Evolutionary conservation across 2,113 vertebrate genomes (phyloP), one percentile per base, ranked within the genome.

Genomic region (Protobothrops mucrosquamatus): DNA sequence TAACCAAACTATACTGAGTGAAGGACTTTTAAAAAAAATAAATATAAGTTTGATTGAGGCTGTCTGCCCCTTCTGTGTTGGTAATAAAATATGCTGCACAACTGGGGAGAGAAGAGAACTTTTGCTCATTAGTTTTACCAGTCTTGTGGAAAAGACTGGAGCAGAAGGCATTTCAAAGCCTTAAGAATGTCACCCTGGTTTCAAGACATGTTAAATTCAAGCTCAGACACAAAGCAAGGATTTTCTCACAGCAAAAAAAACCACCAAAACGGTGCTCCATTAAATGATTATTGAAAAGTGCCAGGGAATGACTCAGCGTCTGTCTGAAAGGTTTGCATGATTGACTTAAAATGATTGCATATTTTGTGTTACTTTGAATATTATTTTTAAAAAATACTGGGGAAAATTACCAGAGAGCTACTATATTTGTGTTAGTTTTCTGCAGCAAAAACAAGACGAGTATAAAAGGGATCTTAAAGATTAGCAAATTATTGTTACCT

Each of bases 201-300:
- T 94, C 91, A 95, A 34, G 93, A 88, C 93, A 94, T 81, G 56
- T 92, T 95, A 95, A 95, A 95, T 93, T 93, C 61, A 34, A 96
- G 87, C 1, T 0, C 18, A 91, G 92, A 85, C 92, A 90, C 85
- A 93, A 95, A 95, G 74, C 93, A 61, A 96, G 90, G 48, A 92
- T 92, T 94, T 87, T 93, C 92, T 94, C 89, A 93, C 56, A 93
- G 88, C 88, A 92, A 96, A 90, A 96, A 57, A 87, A 59, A 12
- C 29, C 46, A 56, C 20, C 1, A 57, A 9, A 24, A 61, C 0
- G 93, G 92, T 89, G 61, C 95, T 89, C 96, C 94, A 93, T 95
- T 96, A 96, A 91, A 89, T 0, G 29, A 96, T 96, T 96, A 95
- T 92, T 3, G 1, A 94, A 92, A 94, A 95, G 91, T 23, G 90